Conservation (phyloP, 2,888 invertebrate species). For the Drepanosiphum platanoidis region DNA sequence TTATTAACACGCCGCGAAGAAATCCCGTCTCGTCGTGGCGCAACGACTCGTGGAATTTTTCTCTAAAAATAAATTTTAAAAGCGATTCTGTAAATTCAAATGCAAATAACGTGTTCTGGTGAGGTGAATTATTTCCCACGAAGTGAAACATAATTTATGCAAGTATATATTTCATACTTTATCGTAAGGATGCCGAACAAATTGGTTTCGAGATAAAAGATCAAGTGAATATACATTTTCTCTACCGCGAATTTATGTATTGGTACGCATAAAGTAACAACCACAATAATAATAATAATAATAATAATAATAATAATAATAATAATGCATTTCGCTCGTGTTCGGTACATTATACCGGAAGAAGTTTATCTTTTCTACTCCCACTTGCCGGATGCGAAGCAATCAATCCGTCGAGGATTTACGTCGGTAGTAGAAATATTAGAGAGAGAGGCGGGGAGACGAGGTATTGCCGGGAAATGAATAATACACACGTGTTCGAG, state of each 20-base stretch:
- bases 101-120: no score
- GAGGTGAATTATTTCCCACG: no score
- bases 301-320: not conserved
- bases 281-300: not conserved
- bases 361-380: not conserved
- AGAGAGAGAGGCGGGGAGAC: not conserved
- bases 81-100: no score
- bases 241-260: not conserved
- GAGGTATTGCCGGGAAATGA: not conserved
- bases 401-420: not conserved
- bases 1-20: no score
- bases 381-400: no score
- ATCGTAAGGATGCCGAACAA: not conserved
- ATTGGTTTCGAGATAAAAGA: not conserved
- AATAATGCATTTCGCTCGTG: not conserved
- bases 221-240: not conserved
- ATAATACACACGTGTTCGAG: slow-evolving; percentile 19
- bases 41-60: no score
- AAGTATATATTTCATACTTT: not conserved
- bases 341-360: not conserved
- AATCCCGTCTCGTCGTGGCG: no score
- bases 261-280: no score
- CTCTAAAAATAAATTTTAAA: no score
- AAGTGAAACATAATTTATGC: not conserved
- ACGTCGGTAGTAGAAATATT: not conserved